Base-by-base conservation (phyloP, 2,888 invertebrate genomes). In the Anorthoa munda region DNA sequence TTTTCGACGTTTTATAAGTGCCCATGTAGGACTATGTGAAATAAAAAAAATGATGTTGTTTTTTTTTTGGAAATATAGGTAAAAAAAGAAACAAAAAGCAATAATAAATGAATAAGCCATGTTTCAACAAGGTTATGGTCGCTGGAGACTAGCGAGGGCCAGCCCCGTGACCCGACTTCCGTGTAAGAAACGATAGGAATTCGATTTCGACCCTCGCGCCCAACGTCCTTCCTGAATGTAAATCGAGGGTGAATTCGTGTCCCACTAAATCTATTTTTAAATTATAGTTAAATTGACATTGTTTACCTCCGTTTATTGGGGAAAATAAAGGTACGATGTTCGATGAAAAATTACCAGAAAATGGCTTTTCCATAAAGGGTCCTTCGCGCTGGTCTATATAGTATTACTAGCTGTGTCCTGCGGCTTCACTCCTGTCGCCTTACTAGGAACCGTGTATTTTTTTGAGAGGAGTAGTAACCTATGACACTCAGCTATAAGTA, bases 121-220 rank as follows among this genome's bases (percentile, higher is more conserved):
- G 86, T 87, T 84, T 80, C 81, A 85, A 85, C 79, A 85, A 85
- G 79, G 82, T 84, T 85, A 84, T 72, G 84, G 82, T 77, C 81
- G 86, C 82, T 74, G 72, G 46, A 59, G 67, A 64, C 72, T 45
- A 87, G 84, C 88, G 90, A 87, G 89, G 88, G 82, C 87, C 84
- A 87, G 88, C 88, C 90, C 89, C 85, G 88, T 90, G 90, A 91
- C 90, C 90, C 88, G 87, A 85, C 87, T 87, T 88, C 87, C 89
- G 89, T 89, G 91, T 90, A 91, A 93, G 92, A 93, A 94, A 92
- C 92, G 95, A 92, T 91, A 92, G 94, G 93, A 95, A 95, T 95
- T 95, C 95, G 94, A 95, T 95, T 94, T 94, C 89, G 93, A 90
- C 93, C 94, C 93, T 92, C 92, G 89, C 78, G 86, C 90, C 90